Evolutionary conservation across 2,113 vertebrate genomes (phyloP).

Genomic region (Macroglossus sobrinus): DNA sequence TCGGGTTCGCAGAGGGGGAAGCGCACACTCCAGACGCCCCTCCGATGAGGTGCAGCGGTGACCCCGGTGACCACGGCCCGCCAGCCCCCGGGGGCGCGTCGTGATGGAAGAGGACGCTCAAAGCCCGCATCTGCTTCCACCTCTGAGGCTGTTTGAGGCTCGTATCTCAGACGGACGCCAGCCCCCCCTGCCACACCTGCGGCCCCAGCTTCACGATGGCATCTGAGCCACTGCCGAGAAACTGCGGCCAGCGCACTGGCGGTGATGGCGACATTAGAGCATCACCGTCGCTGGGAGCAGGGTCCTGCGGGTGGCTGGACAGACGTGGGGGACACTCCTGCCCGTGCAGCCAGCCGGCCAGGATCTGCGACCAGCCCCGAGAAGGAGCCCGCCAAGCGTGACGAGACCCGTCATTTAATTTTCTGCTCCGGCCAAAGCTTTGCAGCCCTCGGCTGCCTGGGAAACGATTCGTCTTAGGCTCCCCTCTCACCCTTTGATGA

Average conservation of each 20-base stretch:
- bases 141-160: neutral
- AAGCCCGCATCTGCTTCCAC: accelerated
- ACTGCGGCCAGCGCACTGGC: neutral
- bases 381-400: neutral
- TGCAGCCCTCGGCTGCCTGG: neutral
- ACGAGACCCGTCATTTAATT: constrained; percentile 41
- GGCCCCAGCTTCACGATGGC: neutral
- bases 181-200: neutral
- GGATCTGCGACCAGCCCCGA: neutral
- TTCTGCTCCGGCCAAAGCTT: neutral
- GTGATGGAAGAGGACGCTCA: neutral
- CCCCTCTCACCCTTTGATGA: constrained; percentile 36
- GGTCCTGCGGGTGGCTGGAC: neutral
- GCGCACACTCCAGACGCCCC: neutral
- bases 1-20: neutral
- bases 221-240: neutral
- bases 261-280: neutral
- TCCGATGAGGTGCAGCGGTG: neutral
- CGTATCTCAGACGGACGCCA: neutral
- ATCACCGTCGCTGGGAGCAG: neutral
- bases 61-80: neutral
- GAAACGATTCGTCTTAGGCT: neutral
- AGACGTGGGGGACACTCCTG: neutral
- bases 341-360: neutral
- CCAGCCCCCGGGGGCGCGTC: accelerated